Evolutionary conservation across 2,888 invertebrate species (phyloP).

Genomic region (Tinea pellionella): DNA sequence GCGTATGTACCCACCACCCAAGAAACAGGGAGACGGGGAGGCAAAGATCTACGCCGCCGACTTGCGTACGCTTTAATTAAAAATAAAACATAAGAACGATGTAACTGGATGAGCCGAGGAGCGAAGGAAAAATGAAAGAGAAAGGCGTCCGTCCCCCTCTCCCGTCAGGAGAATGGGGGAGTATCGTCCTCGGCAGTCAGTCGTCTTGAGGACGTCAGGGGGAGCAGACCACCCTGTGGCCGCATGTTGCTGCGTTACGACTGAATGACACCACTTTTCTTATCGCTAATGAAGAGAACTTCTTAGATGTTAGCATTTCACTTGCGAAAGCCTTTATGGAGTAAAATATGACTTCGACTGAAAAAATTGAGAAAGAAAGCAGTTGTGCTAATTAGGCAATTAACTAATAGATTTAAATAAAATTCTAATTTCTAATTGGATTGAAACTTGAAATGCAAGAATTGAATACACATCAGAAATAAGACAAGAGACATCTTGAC

Average conservation of each 20-base stretch:
- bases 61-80: slow-evolving; percentile 71
- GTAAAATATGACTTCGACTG: neutral
- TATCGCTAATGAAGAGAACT: slow-evolving; percentile 68
- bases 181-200: slow-evolving; percentile 54
- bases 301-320: slow-evolving; percentile 51
- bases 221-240: slow-evolving; percentile 43
- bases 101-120: slow-evolving; percentile 71
- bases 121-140: slow-evolving; percentile 71
- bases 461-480: neutral
- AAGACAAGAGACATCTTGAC: neutral
- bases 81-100: slow-evolving; percentile 71
- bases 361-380: neutral
- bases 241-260: slow-evolving; percentile 55
- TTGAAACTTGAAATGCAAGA: neutral
- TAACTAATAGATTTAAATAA: neutral
- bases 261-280: slow-evolving; percentile 67
- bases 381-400: neutral
- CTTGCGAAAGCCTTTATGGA: slow-evolving; percentile 16
- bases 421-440: neutral
- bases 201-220: slow-evolving; percentile 54
- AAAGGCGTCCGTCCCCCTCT: slow-evolving; percentile 52
- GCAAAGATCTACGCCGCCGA: slow-evolving; percentile 64
- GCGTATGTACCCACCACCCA: slow-evolving; percentile 50
- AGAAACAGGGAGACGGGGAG: slow-evolving; percentile 24
- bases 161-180: slow-evolving; percentile 40